A percentile compares a stretch with the other conserved stretches of the same genome.
phyloP scores from a whole-genome alignment of 1,140 invertebrate species.

The Meloidogyne exigua region DNA sequence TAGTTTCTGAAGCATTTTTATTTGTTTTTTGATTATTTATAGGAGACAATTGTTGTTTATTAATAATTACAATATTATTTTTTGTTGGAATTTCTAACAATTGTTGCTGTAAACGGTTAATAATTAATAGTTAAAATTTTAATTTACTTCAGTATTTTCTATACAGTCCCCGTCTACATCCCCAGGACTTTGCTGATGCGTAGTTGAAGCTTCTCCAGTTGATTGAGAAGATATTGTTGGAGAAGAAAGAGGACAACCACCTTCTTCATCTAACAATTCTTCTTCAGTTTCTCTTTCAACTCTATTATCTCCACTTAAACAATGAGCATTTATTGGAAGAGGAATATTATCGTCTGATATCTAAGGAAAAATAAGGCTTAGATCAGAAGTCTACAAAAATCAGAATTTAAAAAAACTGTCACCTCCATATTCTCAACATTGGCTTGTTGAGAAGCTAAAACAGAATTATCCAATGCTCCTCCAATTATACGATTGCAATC shows the following conservation, averaged over 20 bases:
- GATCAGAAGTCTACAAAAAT: no score
- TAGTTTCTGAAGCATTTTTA: neutral
- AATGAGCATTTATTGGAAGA: neutral
- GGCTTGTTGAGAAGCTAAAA: neutral
- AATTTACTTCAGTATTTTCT: constrained; percentile 1
- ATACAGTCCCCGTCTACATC: constrained; percentile 15
- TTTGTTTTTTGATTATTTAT: neutral
- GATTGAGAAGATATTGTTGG: constrained; percentile 27
- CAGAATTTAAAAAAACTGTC: no score
- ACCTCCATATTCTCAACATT: neutral
- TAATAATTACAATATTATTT: neutral
- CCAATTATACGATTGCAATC: neutral
- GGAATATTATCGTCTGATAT: neutral
- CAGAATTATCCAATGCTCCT: neutral
- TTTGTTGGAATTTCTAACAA: neutral
- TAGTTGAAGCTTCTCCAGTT: constrained; percentile 16
- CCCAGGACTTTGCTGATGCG: constrained; percentile 21
- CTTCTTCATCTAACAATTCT: constrained; percentile 9
- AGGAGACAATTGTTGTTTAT: neutral
- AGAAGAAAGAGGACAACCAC: constrained; percentile 9
- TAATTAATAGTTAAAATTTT: neutral
- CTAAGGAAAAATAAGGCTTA: neutral
- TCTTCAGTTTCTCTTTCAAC: constrained; percentile 9
- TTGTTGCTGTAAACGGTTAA: no score
- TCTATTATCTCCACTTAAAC: constrained; percentile 1